These are phyloP conservation scores for Apis dorsata DNA, from an alignment of 1,140 invertebrate species.

Conservation along the genomic window DNA sequence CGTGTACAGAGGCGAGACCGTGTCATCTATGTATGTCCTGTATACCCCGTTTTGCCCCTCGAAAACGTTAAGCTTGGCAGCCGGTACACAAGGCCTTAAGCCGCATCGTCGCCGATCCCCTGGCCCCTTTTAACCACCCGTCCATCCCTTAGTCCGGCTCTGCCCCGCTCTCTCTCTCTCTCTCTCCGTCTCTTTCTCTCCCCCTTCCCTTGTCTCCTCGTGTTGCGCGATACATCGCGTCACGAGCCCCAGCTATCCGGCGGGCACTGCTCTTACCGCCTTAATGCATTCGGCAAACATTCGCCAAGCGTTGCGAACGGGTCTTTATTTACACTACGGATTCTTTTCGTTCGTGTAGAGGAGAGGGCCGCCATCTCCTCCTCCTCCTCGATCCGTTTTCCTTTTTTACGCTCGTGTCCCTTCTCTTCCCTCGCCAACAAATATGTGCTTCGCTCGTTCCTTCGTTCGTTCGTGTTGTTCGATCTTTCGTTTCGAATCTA, in stretches of 20 bases:
- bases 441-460: too few species aligned
- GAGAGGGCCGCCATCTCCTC: neutral
- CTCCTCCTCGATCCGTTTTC: neutral
- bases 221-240: constrained; percentile 59
- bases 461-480: neutral
- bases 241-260: constrained; percentile 51
- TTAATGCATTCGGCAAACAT: constrained; percentile 78
- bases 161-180: neutral
- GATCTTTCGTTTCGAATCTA: too few species aligned
- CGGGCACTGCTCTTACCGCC: constrained; percentile 63
- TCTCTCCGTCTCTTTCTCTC: neutral
- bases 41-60: constrained; percentile 55
- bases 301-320: constrained; percentile 65
- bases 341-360: constrained; percentile 58
- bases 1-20: constrained; percentile 26
- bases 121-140: constrained; percentile 44
- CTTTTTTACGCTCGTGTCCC: neutral
- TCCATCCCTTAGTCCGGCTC: constrained; percentile 36
- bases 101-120: constrained; percentile 71
- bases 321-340: constrained; percentile 76
- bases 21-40: constrained; percentile 32
- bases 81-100: constrained; percentile 75
- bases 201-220: neutral
- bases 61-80: constrained; percentile 71
- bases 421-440: too few species aligned